Percentiles rank a stretch among this genome's conserved stretches.
phyloP scores from a whole-genome alignment of 2,888 invertebrate genomes.

The Euphydryas editha region DNA sequence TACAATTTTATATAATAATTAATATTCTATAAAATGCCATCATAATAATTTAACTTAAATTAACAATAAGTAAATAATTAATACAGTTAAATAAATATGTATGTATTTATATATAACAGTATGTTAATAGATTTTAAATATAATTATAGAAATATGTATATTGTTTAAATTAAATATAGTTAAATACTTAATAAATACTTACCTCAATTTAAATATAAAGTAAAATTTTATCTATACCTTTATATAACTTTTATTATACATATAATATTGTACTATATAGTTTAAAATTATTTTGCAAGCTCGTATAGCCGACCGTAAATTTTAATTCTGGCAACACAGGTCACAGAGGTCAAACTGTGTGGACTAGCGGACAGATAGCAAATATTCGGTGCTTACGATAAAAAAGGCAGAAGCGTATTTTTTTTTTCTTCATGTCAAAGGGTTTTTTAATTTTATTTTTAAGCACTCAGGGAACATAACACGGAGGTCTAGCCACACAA shows the following conservation, averaged over 20 bases:
- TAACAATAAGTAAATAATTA: background rate
- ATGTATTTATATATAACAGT: background rate
- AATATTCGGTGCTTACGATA: constrained; percentile 41
- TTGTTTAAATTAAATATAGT: background rate
- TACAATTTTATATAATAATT: background rate
- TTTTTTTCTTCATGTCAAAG: constrained; percentile 22
- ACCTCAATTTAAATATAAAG: constrained; percentile 2
- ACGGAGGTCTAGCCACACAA: constrained; percentile 49
- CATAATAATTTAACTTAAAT: background rate
- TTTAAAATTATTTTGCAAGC: constrained; percentile 27
- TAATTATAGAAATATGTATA: background rate
- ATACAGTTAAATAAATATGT: background rate
- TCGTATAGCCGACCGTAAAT: constrained; percentile 22
- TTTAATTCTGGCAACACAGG: constrained; percentile 23
- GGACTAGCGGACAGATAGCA: constrained; percentile 40
- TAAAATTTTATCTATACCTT: background rate
- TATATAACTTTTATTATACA: background rate
- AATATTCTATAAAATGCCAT: background rate
- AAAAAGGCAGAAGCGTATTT: constrained; percentile 40
- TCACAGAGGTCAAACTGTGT: constrained; percentile 19
- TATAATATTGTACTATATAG: background rate
- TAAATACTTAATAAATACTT: constrained; percentile 12
- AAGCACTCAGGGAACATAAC: constrained; percentile 48
- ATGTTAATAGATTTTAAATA: background rate
- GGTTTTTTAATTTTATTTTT: constrained; percentile 22